These are phyloP conservation scores for Drosophila mimica DNA, from an alignment of 2,888 invertebrate genomes.

Conservation along the genomic window DNA sequence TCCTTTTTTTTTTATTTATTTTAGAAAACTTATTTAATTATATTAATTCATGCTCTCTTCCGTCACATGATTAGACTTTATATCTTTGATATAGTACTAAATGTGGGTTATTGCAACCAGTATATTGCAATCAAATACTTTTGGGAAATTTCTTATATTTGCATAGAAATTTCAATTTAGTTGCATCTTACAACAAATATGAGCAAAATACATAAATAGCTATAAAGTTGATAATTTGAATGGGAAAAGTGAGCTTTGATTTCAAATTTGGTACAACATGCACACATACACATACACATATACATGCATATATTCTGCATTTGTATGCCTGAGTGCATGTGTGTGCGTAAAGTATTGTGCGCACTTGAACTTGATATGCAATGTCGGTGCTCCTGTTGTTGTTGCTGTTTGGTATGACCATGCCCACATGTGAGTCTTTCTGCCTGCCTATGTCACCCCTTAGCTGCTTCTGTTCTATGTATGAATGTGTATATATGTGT, in stretches of 20 bases:
- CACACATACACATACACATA: background rate
- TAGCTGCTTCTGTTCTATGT: conserved; percentile 1
- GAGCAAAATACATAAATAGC: background rate
- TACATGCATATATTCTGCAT: background rate
- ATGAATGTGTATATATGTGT: background rate
- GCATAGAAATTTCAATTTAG: background rate
- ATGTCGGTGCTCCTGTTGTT: conserved; percentile 13
- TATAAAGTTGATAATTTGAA: background rate
- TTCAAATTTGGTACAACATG: background rate
- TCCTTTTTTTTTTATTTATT: background rate
- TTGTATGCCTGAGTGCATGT: background rate
- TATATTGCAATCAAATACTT: background rate
- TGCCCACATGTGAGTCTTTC: conserved; percentile 16
- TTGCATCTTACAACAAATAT: background rate
- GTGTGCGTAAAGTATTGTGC: conserved; percentile 27
- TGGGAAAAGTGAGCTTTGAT: background rate
- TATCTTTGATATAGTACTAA: background rate
- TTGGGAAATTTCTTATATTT: background rate
- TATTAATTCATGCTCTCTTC: background rate
- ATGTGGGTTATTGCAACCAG: background rate
- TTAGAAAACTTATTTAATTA: background rate
- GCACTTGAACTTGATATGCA: conserved; percentile 61
- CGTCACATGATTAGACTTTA: background rate
- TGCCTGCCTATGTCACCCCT: conserved; percentile 21
- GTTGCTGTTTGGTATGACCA: conserved; percentile 12